Evolutionary conservation across 1,140 invertebrate genomes (phyloP).

Genomic region (Littorina saxatilis): DNA sequence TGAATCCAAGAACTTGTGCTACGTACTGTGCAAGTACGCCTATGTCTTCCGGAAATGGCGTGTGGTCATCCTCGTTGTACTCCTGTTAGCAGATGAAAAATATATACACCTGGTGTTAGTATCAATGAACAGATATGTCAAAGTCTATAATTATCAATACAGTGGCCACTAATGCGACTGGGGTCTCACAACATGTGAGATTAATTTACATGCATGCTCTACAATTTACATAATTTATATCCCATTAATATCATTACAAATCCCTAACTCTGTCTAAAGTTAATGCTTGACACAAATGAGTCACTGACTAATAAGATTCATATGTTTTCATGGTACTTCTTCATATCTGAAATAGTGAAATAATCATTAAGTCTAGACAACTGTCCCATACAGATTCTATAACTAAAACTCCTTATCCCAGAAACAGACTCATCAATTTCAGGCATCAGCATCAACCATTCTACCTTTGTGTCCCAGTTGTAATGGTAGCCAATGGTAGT

Average conservation of each 20-base stretch:
- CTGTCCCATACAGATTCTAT: background rate
- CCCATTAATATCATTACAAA: no score
- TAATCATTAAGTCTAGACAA: background rate
- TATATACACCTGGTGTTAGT: background rate
- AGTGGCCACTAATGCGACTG: background rate
- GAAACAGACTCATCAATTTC: background rate
- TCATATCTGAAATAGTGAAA: background rate
- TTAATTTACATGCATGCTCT: no score
- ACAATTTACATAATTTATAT: no score
- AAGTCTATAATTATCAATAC: background rate
- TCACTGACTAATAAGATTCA: no score
- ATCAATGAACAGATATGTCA: background rate
- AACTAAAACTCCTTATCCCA: background rate
- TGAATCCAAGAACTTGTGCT: constrained; percentile 80
- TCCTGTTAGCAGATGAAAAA: constrained; percentile 64
- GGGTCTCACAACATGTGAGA: background rate
- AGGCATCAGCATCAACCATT: no score
- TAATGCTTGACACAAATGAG: no score
- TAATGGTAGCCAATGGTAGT: constrained; percentile 96
- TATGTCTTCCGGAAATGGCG: constrained; percentile 85
- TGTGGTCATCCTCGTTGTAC: constrained; percentile 69
- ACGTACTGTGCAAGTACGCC: constrained; percentile 80
- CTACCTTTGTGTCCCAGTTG: constrained; percentile 94
- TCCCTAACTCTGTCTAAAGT: no score
- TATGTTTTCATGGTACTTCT: no score